These are phyloP conservation scores for Oryzias melastigma DNA, from an alignment of 2,113 vertebrate species.

Conservation along the genomic window DNA sequence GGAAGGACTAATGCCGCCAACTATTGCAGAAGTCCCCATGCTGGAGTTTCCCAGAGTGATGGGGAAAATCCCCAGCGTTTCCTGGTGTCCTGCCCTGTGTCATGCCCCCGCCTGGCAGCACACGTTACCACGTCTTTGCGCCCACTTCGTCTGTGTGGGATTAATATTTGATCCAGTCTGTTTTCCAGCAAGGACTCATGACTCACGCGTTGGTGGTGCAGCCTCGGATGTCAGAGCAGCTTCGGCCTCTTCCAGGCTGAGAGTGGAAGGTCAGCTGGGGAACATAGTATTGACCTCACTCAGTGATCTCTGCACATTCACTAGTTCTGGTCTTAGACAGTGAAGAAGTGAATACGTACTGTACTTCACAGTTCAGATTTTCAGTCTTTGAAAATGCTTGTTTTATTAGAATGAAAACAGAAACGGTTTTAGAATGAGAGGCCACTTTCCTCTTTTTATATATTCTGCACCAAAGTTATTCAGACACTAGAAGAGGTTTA, in stretches of 20 bases:
- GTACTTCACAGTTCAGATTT: too few species aligned
- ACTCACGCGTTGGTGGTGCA: not conserved
- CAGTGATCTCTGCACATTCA: too few species aligned
- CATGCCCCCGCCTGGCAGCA: not conserved
- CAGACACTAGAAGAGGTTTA: too few species aligned
- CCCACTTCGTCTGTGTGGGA: not conserved
- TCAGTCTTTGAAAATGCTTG: too few species aligned
- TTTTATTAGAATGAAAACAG: too few species aligned
- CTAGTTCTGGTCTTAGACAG: too few species aligned
- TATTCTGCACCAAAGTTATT: too few species aligned
- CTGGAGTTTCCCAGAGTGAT: constrained; percentile 11
- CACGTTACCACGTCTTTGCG: not conserved
- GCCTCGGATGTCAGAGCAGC: too few species aligned
- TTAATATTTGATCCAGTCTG: not conserved
- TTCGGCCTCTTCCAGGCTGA: not conserved
- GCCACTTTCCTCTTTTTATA: too few species aligned
- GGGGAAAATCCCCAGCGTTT: constrained; percentile 26
- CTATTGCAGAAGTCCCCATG: constrained; percentile 1
- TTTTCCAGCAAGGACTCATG: not conserved
- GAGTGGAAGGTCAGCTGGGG: not conserved
- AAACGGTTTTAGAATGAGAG: too few species aligned
- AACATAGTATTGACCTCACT: not conserved
- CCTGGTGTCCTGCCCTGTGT: not conserved
- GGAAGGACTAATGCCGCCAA: not conserved
- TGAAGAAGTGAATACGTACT: too few species aligned